Evolutionary conservation across 2,888 invertebrate species (phyloP), one percentile per base, ranked within the genome.

Genomic region (Neoascia interrupta): DNA sequence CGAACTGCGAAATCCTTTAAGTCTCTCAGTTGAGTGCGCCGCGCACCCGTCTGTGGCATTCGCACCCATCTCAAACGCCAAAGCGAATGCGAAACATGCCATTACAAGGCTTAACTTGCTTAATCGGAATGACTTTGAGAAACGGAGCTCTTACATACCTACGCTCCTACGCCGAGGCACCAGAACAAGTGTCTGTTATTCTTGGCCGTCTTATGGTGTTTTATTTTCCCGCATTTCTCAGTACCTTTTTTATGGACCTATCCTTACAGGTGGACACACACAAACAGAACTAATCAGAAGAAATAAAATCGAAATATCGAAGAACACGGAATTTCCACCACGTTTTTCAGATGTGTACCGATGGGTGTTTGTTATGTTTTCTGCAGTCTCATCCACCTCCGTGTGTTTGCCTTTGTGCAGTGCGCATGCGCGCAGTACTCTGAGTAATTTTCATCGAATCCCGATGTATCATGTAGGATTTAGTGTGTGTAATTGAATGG

Each of bases 401-500:
- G 26, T 54, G 5, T 37, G 34, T 66, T 66, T 16, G 56, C 47
- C 10, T 43, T 43, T 66, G 60, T 36, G 28, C 53, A 21, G n/a
- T 21, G 45, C 23, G 11, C 11, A 31, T 39, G 28, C n/a, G 13
- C 3, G 23, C 2, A 13, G 31, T 37, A 10, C n/a, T n/a, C n/a
- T n/a, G 39, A 53, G 72, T 72, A 64, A 63, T 37, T 79, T 79
- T 73, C 68, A 79, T 79, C 66, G 73, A 79, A 72, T 73, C 73
- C 61, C 37, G 73, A 79, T 73, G 73, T 56, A 73, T 79, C 73
- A 73, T 79, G 79, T 79, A 73, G 79, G 79, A 73, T 73, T 79
- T 73, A 73, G 73, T 68, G 79, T 79, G 79, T 79, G 73, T 79
- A 79, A 79, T 79, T 79, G 79, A 79, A 79, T 79, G 73, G 73